Evolutionary conservation across 2,888 invertebrate genomes (phyloP).

Genomic region (Willowsia nigromaculata): DNA sequence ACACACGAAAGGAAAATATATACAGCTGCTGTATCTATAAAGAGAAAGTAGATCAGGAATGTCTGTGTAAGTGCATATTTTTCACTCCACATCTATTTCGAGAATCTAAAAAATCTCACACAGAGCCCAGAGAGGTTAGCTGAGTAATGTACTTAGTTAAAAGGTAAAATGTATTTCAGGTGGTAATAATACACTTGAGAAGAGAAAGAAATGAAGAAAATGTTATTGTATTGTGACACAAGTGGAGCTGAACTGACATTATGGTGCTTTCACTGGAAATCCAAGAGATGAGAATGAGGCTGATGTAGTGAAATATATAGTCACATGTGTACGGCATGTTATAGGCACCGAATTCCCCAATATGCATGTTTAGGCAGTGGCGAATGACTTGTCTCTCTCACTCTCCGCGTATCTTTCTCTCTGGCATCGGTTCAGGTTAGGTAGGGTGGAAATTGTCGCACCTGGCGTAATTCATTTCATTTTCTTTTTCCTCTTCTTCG

Average conservation of each 20-base stretch:
- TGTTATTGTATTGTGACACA: slow-evolving; percentile 61
- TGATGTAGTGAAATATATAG: too few species aligned
- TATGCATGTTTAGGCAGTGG: too few species aligned
- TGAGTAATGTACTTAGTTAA: background rate
- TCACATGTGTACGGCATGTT: too few species aligned
- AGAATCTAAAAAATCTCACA: background rate
- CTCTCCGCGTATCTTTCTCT: background rate
- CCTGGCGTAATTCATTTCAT: slow-evolving; percentile 63
- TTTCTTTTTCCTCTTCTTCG: background rate
- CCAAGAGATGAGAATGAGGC: background rate
- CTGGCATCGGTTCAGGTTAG: slow-evolving; percentile 46
- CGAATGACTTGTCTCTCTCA: background rate
- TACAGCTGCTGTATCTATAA: background rate
- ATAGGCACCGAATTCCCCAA: too few species aligned
- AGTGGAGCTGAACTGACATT: slow-evolving; percentile 12
- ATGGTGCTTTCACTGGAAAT: background rate
- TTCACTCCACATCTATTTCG: background rate
- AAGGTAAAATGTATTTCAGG: slow-evolving; percentile 22
- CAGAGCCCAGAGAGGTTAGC: background rate
- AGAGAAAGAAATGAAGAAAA: slow-evolving; percentile 45
- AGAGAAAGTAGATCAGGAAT: background rate
- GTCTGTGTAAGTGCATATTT: background rate
- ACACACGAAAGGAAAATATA: background rate
- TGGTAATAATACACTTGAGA: slow-evolving; percentile 39
- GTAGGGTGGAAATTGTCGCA: slow-evolving; percentile 63